Base-by-base conservation (phyloP, 1,140 invertebrate genomes). In the Zaprionus tsacasi region DNA sequence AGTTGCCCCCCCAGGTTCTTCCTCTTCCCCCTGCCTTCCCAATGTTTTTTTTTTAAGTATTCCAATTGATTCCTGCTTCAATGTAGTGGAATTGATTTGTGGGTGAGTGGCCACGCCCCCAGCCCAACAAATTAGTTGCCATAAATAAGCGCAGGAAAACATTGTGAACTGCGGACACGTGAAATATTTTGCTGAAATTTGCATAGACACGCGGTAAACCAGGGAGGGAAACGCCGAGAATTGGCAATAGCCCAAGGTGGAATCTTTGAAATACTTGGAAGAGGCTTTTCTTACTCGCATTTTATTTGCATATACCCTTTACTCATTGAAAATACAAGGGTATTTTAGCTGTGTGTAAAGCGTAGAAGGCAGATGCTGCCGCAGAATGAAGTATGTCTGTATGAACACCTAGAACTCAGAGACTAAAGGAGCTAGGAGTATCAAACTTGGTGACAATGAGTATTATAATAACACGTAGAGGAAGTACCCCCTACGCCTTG, bases 71-170 rank as follows among this genome's bases (percentile, higher is more conserved):
- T 88, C 59, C 79, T 80, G 83, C 80, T 88, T 83, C 85, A 88
- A 88, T 88, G 85, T 88, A 89, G 70, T 88, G 83, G 83, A 88
- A 88, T 88, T 88, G 83, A 88, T 88, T 88, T 88, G 83, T 88
- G 74, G 69, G 52, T 70, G 73, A 88, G 67, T 65, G 59, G 85
- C 83, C 85, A 88, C 83, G 83, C 83, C 83, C 58, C 38, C 33
- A 54, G 38, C 66, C 66, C 70, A 58, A 70, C 78, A 83, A 89
- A 88, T 88, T 88, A 88, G 85, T 89, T 89, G 77, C 74, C 68
- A 89, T 88, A 88, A 88, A 88, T 87, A 88, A 88, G 65, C 69
- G 66, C 65, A 64, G 50, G 50, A 75, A 63, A 45, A 64, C 50
- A 76, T 65, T 43, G 40, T 64, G 83, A 76, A 81, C 67, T 69